Evolutionary conservation across 2,113 vertebrate genomes (phyloP).

Genomic region (Siniperca chuatsi): DNA sequence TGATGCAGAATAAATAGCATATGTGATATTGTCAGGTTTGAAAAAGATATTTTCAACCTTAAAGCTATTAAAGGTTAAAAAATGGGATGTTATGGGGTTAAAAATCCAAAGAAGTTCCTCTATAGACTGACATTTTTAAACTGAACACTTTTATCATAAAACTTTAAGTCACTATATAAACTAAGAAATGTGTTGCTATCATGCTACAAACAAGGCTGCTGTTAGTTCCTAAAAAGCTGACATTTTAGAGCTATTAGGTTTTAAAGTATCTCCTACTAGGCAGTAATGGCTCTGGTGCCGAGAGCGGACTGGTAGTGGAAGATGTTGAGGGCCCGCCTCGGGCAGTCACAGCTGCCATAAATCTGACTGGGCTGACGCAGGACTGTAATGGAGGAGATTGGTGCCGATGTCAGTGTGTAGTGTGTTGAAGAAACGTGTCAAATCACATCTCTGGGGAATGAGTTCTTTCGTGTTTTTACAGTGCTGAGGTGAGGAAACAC

Average conservation of each 20-base stretch:
- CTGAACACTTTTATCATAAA: background rate
- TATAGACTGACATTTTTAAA: background rate
- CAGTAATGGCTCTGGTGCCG: conserved; percentile 14
- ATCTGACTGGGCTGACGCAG: conserved; percentile 36
- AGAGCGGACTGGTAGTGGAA: background rate
- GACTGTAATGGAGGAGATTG: conserved; percentile 46
- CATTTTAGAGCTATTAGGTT: background rate
- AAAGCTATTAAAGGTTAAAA: too few relatives aligned
- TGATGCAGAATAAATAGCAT: background rate
- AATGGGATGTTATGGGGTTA: too few relatives aligned
- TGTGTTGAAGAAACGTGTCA: background rate
- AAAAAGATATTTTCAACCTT: too few relatives aligned
- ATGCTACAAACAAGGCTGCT: background rate
- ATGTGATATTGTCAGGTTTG: background rate
- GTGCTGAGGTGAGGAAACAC: conserved; percentile 19
- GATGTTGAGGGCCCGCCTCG: conserved; percentile 30
- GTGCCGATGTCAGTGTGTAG: conserved; percentile 33
- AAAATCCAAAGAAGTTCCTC: background rate
- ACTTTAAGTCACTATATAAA: background rate
- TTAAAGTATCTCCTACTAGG: conserved; percentile 2
- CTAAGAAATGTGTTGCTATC: background rate
- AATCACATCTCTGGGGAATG: conserved; percentile 19
- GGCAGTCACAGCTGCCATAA: conserved; percentile 33
- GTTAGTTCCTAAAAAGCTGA: conserved; percentile 6
- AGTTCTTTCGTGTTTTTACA: conserved; percentile 45